These are phyloP conservation scores for Xiphias gladius DNA, from an alignment of 2,113 vertebrate genomes.

Conservation along the genomic window DNA sequence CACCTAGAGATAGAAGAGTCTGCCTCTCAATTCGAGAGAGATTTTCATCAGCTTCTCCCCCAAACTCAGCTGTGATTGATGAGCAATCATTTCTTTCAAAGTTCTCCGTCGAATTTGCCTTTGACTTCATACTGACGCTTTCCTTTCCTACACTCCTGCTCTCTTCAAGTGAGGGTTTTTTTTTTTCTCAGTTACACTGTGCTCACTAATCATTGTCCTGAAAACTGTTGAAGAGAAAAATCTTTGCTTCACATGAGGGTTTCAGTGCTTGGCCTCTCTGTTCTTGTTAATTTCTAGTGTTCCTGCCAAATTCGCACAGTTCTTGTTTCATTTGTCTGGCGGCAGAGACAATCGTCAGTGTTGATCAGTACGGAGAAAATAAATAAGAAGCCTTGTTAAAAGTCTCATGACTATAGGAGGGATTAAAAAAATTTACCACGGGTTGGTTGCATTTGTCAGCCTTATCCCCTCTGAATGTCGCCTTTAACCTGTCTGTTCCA, in stretches of 20 bases:
- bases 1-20: conserved; percentile 9
- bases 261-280: background rate
- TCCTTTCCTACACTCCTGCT: background rate
- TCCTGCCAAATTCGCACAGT: background rate
- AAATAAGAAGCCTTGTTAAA: background rate
- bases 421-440: background rate
- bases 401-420: background rate
- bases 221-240: conserved; percentile 14
- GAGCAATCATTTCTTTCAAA: conserved; percentile 54
- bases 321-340: conserved; percentile 1
- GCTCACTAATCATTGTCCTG: conserved; percentile 3
- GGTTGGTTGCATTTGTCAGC: conserved; percentile 8
- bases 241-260: conserved; percentile 8
- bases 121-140: background rate
- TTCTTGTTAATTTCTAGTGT: background rate
- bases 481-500: conserved; percentile 2
- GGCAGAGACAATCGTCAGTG: no score
- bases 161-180: conserved; percentile 3
- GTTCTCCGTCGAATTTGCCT: conserved; percentile 28
- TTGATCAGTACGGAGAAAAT: background rate
- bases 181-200: background rate
- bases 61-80: conserved; percentile 37
- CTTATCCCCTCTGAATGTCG: conserved; percentile 23
- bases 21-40: conserved; percentile 22
- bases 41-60: conserved; percentile 32